phyloP scores from a whole-genome alignment of 2,113 vertebrate species.

The Eonycteris spelaea region DNA sequence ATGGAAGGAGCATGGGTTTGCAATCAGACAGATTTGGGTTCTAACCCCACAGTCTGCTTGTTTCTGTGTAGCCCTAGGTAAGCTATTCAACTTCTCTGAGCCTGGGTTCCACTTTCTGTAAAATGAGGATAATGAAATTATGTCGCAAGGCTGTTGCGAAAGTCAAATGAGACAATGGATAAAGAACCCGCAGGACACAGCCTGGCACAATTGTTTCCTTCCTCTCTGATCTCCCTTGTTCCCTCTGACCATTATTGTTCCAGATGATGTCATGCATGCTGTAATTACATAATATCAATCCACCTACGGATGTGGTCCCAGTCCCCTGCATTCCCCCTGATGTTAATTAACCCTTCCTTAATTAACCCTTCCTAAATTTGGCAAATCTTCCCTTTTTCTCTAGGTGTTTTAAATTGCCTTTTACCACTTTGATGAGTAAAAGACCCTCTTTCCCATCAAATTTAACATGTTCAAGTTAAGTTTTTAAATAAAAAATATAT shows the following conservation, averaged over 20 bases:
- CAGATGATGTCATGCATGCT: neutral
- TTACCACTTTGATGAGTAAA: neutral
- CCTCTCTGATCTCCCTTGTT: too few species aligned
- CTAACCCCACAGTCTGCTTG: neutral
- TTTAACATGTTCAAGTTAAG: neutral
- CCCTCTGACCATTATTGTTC: neutral
- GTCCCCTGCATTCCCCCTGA: neutral
- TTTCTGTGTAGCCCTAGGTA: too few species aligned
- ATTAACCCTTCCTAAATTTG: neutral
- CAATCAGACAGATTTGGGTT: neutral
- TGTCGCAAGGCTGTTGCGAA: neutral
- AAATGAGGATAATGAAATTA: neutral
- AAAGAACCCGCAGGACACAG: neutral
- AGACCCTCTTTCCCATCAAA: neutral
- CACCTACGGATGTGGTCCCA: fast-evolving
- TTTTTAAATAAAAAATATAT: neutral
- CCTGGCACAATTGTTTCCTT: neutral
- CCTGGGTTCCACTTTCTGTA: neutral
- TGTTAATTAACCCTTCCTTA: neutral
- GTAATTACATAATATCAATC: neutral
- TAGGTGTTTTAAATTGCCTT: neutral
- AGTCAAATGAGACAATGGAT: neutral
- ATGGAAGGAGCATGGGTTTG: neutral
- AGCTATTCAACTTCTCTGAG: neutral
- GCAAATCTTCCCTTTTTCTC: neutral